Percentiles rank a stretch among this genome's conserved stretches.
Conservation (phyloP, 2,888 invertebrate genomes). For the Agonopterix alstromeriana region DNA sequence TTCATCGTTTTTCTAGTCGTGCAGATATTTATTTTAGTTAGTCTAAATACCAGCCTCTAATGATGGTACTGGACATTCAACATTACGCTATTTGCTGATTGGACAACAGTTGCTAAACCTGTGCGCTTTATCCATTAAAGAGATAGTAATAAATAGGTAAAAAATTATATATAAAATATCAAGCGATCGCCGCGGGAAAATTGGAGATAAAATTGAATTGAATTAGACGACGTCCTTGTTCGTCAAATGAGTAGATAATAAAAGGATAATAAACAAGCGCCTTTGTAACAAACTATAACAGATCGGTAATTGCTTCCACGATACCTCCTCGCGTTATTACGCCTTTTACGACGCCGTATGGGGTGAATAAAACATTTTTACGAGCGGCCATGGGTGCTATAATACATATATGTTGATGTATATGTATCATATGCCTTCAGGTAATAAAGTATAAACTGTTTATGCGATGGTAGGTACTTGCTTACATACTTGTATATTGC, state of each 20-base stretch:
- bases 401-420: slow-evolving; percentile 41
- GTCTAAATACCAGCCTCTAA: no score
- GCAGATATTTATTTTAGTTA: no score
- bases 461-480: slow-evolving; percentile 9
- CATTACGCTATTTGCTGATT: no score
- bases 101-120: no score
- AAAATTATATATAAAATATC: no score
- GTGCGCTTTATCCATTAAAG: no score
- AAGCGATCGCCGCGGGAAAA: slow-evolving; percentile 15
- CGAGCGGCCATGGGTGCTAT: slow-evolving; percentile 73
- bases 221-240: slow-evolving; percentile 69
- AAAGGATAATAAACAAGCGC: slow-evolving; percentile 75
- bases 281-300: slow-evolving; percentile 77
- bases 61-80: no score
- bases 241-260: slow-evolving; percentile 73
- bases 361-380: slow-evolving; percentile 77
- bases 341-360: slow-evolving; percentile 76
- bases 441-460: slow-evolving; percentile 38
- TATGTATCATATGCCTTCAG: slow-evolving; percentile 33
- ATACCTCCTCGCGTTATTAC: slow-evolving; percentile 76
- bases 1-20: no score
- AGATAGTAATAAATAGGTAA: no score
- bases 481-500: neutral
- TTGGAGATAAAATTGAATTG: slow-evolving; percentile 41
- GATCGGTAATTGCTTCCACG: slow-evolving; percentile 76